Base-by-base conservation (phyloP, 2,797 vertebrate genomes). In the Characodon lateralis region DNA sequence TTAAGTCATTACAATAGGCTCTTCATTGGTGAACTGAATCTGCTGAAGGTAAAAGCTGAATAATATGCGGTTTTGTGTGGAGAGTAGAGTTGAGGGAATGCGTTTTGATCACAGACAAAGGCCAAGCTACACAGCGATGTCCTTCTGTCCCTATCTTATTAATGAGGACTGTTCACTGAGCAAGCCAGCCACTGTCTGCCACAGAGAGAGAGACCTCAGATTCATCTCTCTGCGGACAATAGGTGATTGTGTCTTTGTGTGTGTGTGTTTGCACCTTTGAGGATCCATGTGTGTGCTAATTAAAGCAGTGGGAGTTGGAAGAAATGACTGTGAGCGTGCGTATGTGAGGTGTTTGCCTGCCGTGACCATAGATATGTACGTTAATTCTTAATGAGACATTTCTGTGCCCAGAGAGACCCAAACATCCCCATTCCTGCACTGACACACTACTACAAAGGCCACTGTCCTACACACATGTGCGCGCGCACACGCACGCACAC, bases 341-440 rank as follows among this genome's bases (percentile, higher is more conserved):
- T 80, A 39, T 86, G 86, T 35, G 93, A 89, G 92, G 91, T 93
- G 92, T 94, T 93, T 93, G 91, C 92, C 93, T 90, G 90, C 91
- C 81, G 89, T 93, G 94, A 93, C 94, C 92, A 77, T 92, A 91
- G 94, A 95, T 92, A 93, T 94, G 92, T 94, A 94, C 93, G 95
- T 95, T 96, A 96, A 96, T 96, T 96, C 95, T 96, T 96, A 96
- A 96, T 96, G 96, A 96, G 95, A 95, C 94, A 94, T 95, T 95
- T 95, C 94, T 94, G 92, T 89, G 91, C 92, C 95, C 94, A 85
- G 91, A 94, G 95, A 95, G 94, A 94, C 92, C 93, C 89, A 89
- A 91, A 87, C 92, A 91, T 93, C 92, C 89, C 91, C 89, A 89
- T 91, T 92, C 91, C 88, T 86, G 86, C 90, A 86, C 92, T 89